Evolutionary conservation across 2,888 invertebrate species (phyloP).

Genomic region (Drosophila fungiperda): DNA sequence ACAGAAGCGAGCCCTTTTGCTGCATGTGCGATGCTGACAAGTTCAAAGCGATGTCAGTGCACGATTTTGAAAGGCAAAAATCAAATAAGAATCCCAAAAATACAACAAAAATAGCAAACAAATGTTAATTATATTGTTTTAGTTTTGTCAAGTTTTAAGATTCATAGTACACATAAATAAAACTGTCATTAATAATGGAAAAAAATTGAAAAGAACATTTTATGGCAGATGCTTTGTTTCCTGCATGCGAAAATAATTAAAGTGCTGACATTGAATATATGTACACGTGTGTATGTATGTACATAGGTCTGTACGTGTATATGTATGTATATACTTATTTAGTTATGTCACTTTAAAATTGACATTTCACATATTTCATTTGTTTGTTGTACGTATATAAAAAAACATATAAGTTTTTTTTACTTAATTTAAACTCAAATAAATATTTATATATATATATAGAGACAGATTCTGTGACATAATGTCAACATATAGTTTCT

Average conservation of each 20-base stretch:
- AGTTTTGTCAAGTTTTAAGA: constrained; percentile 4
- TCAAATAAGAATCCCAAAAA: neutral
- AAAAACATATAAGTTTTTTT: neutral
- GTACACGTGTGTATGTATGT: neutral
- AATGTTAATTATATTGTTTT: constrained; percentile 9
- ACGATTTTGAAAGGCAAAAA: neutral
- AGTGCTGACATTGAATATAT: constrained; percentile 56
- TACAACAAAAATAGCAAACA: constrained; percentile 24
- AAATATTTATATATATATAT: neutral
- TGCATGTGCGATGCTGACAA: too few species aligned
- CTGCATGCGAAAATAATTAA: constrained; percentile 46
- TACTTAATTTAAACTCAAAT: neutral
- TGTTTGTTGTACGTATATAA: neutral
- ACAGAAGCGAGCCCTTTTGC: too few species aligned
- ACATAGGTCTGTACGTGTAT: neutral
- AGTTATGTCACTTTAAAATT: constrained; percentile 1
- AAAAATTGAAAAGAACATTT: constrained; percentile 18
- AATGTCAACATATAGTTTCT: neutral
- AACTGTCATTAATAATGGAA: constrained; percentile 36
- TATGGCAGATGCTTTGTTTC: constrained; percentile 18
- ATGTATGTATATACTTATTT: neutral
- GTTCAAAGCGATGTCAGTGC: too few species aligned
- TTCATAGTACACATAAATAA: constrained; percentile 30
- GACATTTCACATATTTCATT: neutral
- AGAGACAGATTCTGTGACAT: neutral